phyloP scores from a whole-genome alignment of 64 coral and sea anemone genomes.

The Cladopsammia gracilis region DNA sequence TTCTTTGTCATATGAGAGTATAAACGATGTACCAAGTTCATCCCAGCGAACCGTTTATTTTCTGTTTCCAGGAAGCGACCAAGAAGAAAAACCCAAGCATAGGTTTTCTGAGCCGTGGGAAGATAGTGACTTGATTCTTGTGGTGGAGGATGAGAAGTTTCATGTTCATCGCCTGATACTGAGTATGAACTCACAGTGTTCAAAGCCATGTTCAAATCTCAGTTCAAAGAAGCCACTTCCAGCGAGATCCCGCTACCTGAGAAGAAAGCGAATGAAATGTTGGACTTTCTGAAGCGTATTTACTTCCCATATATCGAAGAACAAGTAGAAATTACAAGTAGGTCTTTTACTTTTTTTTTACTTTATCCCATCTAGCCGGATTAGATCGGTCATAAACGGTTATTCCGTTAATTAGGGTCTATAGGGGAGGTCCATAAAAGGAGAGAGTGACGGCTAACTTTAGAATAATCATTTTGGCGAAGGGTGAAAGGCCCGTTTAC shows the following conservation, averaged over 20 bases:
- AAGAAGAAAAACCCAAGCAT: slow-evolving; percentile 2
- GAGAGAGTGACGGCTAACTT: no score
- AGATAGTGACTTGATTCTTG: slow-evolving; percentile 71
- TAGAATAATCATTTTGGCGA: no score
- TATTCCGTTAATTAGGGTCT: no score
- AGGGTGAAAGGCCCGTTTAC: no score
- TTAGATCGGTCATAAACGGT: no score
- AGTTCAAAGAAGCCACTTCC: slow-evolving; percentile 8
- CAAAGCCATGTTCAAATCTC: slow-evolving; percentile 52
- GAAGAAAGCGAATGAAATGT: slow-evolving; percentile 3
- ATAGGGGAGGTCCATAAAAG: no score
- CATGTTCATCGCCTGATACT: slow-evolving; percentile 71
- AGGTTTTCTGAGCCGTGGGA: slow-evolving; percentile 72
- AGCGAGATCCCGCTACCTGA: background rate
- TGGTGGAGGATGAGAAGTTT: slow-evolving; percentile 62
- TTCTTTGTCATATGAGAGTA: no score
- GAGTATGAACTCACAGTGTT: slow-evolving; percentile 67
- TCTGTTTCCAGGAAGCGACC: no score
- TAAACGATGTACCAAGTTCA: no score
- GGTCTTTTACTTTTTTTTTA: background rate
- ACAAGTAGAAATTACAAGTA: background rate
- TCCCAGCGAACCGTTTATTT: no score
- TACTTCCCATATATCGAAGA: background rate
- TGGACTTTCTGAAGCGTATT: slow-evolving; percentile 4
- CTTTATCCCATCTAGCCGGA: no score